Conservation (phyloP, 1,140 invertebrate species). For the Aphelenchoides fujianensis region DNA sequence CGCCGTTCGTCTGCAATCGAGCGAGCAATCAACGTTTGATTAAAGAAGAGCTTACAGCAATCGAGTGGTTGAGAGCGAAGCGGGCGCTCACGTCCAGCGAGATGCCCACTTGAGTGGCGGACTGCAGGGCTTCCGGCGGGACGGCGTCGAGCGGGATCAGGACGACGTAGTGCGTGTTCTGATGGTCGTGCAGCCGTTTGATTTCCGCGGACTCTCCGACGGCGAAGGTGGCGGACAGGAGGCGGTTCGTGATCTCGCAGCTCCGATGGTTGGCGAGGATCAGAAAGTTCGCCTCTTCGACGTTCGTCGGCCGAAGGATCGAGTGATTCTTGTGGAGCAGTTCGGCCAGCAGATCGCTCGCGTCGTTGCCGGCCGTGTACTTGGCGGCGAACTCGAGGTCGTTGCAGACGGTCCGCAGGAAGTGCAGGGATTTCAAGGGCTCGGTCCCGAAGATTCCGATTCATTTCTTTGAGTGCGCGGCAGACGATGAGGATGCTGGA, state of each 20-base stretch:
- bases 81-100: background rate
- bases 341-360: constrained; percentile 10
- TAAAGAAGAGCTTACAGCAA: constrained; percentile 7
- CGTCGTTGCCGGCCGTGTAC: background rate
- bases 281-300: constrained; percentile 15
- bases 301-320: constrained; percentile 14
- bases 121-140: background rate
- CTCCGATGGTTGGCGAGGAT: constrained; percentile 2
- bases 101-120: background rate
- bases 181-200: background rate
- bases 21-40: background rate
- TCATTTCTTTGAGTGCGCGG: constrained; percentile 32
- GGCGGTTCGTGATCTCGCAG: constrained; percentile 20
- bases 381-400: constrained; percentile 35
- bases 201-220: background rate
- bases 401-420: constrained; percentile 24
- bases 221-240: constrained; percentile 28
- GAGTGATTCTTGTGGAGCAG: constrained; percentile 21
- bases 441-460: constrained; percentile 31
- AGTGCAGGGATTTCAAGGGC: constrained; percentile 27
- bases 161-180: constrained; percentile 22
- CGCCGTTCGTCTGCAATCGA: background rate
- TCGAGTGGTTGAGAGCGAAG: constrained; percentile 16
- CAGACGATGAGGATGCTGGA: constrained; percentile 31
- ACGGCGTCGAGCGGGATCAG: constrained; percentile 20